Evolutionary conservation across 2,797 vertebrate species (phyloP), one percentile per base, ranked within the genome.

Genomic region (Agapornis canus): DNA sequence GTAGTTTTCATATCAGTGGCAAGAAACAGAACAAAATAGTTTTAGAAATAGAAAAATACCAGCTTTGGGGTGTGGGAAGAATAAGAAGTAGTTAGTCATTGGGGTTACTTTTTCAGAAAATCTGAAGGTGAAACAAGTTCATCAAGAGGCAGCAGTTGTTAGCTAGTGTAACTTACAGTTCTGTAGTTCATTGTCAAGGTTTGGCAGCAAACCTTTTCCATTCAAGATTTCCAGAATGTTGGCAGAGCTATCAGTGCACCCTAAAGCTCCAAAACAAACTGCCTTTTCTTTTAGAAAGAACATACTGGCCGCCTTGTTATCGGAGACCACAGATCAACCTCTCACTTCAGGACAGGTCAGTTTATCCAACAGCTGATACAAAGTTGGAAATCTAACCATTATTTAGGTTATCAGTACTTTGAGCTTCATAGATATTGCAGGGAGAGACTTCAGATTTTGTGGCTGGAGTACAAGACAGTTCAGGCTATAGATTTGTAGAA

Each of bases 241-340:
- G 87, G 89, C 82, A 94, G 85, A 94, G 90, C 83, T 94, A 60
- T 78, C 66, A 76, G 90, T 92, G 89, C 37, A 90, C 70, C 85
- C 78, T 94, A 48, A 96, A 96, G 86, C 73, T 89, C 89, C 90
- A 96, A 94, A 96, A 91, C 92, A 94, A 96, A 89, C 87, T 96
- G 80, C 86, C 39, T 94, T 95, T 96, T 96, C 75, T 97, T 97
- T 88, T 84, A 99, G 99, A 99, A 98, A 97, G 99, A 99, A 97
- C 99, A 98, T 93, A 99, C 99, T 40, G 99, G 99, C 49, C 99
- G 99, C 45, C 98, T 99, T 69, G 98, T 99, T 96, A 99, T 99
- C 90, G 99, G 99, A 92, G 99, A 99, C 97, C 99, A 99, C 98
- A 99, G 98, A 96, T 99, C 99, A 52, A 99, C 99, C 18, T 99